Conservation (phyloP, 2,797 vertebrate species). For the Phrynocephalus forsythii region DNA sequence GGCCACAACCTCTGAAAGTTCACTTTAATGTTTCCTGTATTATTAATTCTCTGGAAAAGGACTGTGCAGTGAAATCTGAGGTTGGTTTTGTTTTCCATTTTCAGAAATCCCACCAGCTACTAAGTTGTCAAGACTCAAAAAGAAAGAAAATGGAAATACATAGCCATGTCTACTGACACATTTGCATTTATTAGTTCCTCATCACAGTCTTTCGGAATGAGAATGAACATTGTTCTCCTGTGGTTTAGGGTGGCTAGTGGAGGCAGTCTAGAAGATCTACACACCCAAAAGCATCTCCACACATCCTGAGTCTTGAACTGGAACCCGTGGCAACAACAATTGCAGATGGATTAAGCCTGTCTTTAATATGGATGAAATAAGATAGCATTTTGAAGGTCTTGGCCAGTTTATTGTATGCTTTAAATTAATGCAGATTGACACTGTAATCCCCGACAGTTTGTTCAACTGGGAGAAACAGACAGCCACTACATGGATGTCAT, state of each 20-base stretch:
- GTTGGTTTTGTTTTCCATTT: neutral
- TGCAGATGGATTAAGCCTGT: neutral
- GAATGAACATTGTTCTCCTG: neutral
- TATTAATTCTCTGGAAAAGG: accelerated
- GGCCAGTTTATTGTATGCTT: neutral
- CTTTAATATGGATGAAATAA: neutral
- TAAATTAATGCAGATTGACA: neutral
- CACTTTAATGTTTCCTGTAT: neutral
- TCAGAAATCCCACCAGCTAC: neutral
- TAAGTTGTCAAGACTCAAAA: constrained; percentile 7
- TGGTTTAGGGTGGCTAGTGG: neutral
- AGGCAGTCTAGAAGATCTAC: neutral
- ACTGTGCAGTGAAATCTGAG: neutral
- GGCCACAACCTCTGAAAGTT: neutral
- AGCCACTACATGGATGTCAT: neutral
- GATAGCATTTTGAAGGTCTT: neutral
- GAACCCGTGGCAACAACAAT: neutral
- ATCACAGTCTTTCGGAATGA: neutral
- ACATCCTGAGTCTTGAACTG: neutral
- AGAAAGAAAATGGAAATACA: constrained; percentile 3
- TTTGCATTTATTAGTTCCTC: neutral
- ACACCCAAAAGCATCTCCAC: neutral
- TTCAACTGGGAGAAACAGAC: neutral
- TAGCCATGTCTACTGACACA: neutral
- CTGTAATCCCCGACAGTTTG: neutral